Conservation (phyloP, 1,140 invertebrate genomes). For the Neodiprion virginianus region DNA sequence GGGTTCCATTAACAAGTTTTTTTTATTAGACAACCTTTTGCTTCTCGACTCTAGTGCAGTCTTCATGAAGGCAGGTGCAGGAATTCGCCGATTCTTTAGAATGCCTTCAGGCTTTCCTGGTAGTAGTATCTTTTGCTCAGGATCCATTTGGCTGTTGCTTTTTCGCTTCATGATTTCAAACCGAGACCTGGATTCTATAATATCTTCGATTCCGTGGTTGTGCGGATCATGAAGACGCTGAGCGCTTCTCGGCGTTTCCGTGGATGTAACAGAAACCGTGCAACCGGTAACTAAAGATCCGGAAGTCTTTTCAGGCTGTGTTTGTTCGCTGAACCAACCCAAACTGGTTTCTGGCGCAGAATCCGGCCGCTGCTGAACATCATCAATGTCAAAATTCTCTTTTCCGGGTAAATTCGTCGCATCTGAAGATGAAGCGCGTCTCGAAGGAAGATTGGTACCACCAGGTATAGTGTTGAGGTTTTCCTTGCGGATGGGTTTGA, state of each 20-base stretch:
- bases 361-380: conserved; percentile 32
- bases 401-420: conserved; percentile 25
- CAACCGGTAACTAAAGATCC: no score
- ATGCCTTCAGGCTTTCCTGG: conserved; percentile 11
- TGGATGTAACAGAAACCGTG: no score
- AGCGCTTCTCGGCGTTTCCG: no score
- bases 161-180: neutral
- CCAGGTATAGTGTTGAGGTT: conserved; percentile 25
- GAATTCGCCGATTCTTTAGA: conserved; percentile 54
- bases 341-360: conserved; percentile 39
- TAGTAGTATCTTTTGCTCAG: neutral
- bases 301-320: neutral
- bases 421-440: conserved; percentile 45
- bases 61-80: conserved; percentile 70
- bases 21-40: conserved; percentile 53
- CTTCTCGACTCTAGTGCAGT: conserved; percentile 65
- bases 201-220: neutral
- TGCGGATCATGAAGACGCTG: neutral
- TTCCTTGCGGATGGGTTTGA: conserved; percentile 3
- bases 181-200: neutral
- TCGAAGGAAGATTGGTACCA: conserved; percentile 32
- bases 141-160: neutral
- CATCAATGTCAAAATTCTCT: conserved; percentile 16
- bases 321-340: conserved; percentile 32
- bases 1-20: conserved; percentile 14